phyloP scores from a whole-genome alignment of 2,888 invertebrate species.

The Psococerastis gibbosa region DNA sequence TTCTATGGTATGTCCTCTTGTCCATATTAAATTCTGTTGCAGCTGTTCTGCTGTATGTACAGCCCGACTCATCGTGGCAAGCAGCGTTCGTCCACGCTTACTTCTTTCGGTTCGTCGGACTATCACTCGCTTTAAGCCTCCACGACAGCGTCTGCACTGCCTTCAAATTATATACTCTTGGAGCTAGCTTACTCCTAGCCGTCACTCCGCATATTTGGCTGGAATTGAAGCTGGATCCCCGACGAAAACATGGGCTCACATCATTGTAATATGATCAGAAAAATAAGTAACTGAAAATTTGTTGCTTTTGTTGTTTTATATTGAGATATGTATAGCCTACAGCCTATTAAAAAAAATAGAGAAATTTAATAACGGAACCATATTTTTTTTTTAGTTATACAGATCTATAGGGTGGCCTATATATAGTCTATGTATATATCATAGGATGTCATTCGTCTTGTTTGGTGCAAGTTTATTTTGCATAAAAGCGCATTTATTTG shows the following conservation, averaged over 20 bases:
- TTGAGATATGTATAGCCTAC: too few relatives aligned
- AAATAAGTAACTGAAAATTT: too few relatives aligned
- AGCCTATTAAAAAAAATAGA: too few relatives aligned
- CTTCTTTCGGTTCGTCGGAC: constrained; percentile 35
- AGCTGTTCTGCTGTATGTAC: constrained; percentile 25
- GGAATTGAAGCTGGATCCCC: constrained; percentile 28
- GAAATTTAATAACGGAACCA: too few relatives aligned
- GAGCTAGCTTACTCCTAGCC: constrained; percentile 29
- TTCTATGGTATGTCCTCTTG: too few relatives aligned
- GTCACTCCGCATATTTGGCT: constrained; percentile 34
- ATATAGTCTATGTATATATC: too few relatives aligned
- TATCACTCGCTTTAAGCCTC: constrained; percentile 36
- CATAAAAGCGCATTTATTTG: too few relatives aligned
- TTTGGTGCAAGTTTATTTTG: too few relatives aligned
- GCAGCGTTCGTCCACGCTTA: constrained; percentile 27
- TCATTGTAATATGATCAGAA: background rate
- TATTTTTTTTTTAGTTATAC: too few relatives aligned
- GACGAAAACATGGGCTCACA: constrained; percentile 19
- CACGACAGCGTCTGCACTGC: constrained; percentile 36
- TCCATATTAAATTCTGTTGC: constrained; percentile 13
- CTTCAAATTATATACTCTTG: constrained; percentile 29
- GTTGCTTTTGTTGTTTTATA: too few relatives aligned
- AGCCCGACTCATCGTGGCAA: constrained; percentile 26
- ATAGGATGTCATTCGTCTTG: too few relatives aligned
- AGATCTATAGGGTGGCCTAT: too few relatives aligned